phyloP scores from a whole-genome alignment of 2,113 vertebrate genomes.

The Vulpes lagopus region DNA sequence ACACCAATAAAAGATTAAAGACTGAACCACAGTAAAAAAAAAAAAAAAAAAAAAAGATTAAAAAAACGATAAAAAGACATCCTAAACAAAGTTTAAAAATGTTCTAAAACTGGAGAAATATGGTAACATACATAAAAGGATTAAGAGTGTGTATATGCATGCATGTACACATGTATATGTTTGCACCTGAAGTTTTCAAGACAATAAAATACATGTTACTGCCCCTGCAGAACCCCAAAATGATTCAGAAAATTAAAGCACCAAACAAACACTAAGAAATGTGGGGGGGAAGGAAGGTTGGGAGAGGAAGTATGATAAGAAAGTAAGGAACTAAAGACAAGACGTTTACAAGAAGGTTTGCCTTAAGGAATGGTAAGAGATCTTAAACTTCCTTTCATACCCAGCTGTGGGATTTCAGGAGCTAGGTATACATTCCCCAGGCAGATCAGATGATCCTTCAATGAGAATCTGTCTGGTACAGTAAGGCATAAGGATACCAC shows the following conservation, averaged over 20 bases:
- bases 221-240: not conserved
- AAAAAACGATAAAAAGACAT: not conserved
- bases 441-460: not conserved
- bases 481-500: not conserved
- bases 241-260: slow-evolving; percentile 35
- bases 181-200: not conserved
- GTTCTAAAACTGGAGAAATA: not conserved
- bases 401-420: not conserved
- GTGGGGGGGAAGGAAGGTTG: not conserved
- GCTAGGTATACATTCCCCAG: not conserved
- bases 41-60: not conserved
- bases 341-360: not conserved
- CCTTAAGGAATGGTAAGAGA: not conserved
- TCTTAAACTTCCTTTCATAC: not conserved
- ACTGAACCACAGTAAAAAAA: not conserved
- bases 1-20: not conserved
- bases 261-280: not conserved
- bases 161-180: accelerated
- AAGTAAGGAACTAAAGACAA: slow-evolving; percentile 4
- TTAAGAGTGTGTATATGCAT: not conserved
- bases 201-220: not conserved
- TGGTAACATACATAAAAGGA: not conserved
- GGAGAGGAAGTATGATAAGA: not conserved
- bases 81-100: slow-evolving; percentile 15
- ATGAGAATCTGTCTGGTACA: not conserved